These are phyloP conservation scores for Rhingia rostrata DNA, from an alignment of 2,888 invertebrate species.

Conservation along the genomic window DNA sequence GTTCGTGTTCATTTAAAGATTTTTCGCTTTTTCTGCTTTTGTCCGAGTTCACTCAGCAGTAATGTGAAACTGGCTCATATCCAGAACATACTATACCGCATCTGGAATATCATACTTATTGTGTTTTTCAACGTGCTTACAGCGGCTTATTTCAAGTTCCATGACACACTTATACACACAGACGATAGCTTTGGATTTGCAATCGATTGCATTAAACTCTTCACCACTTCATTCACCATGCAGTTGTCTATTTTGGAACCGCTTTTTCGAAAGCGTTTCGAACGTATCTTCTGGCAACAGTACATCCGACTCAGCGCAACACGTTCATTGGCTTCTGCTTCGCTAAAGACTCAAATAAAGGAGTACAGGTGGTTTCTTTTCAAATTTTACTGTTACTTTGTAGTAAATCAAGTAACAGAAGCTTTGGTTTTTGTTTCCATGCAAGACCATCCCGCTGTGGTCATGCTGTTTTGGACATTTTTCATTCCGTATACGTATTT, in stretches of 20 bases:
- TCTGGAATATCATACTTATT: slow-evolving; percentile 33
- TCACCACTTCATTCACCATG: slow-evolving; percentile 22
- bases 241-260: slow-evolving; percentile 51
- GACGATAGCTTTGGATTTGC: slow-evolving; percentile 46
- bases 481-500: slow-evolving; percentile 16
- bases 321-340: slow-evolving; percentile 13
- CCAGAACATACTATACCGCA: slow-evolving; percentile 19
- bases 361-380: slow-evolving; percentile 57
- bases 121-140: background rate
- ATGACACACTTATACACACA: background rate
- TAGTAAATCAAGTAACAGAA: background rate
- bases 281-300: slow-evolving; percentile 51
- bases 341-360: slow-evolving; percentile 40
- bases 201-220: slow-evolving; percentile 41
- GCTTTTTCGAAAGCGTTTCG: slow-evolving; percentile 31
- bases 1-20: slow-evolving; percentile 61
- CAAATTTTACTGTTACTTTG: slow-evolving; percentile 47
- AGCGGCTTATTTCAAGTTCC: background rate
- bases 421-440: background rate
- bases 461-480: background rate
- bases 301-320: slow-evolving; percentile 37
- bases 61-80: background rate
- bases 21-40: slow-evolving; percentile 50
- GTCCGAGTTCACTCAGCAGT: slow-evolving; percentile 46
- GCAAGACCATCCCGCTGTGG: too few relatives aligned